Evolutionary conservation across 53 echinoderm and acorn worm genomes (phyloP), one percentile per base, ranked within the genome.

Genomic region (Antedon mediterranea): DNA sequence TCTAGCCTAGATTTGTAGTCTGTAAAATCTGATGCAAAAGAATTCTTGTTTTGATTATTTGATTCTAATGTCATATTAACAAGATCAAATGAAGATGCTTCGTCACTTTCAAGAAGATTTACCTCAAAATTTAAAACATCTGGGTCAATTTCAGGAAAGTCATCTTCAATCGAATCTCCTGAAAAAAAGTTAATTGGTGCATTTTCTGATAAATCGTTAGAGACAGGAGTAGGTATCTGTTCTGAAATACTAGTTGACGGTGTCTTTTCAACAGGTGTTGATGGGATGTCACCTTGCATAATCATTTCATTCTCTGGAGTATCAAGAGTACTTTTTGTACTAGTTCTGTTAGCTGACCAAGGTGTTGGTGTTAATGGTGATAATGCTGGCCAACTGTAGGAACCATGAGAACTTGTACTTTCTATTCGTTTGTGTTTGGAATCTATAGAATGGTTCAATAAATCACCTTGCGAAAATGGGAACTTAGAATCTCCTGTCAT

Each of bases 251-350:
- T 57, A 18, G 9, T 2, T 57, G 57, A 57, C 9, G 23, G 23
- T 6, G 14, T 57, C 23, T 57, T 57, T 57, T 57, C 57, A 57
- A 57, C 57, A 18, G 57, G 57, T 57, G 57, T 57, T 57, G 57
- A 57, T 57, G 57, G 57, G 7, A 57, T 57, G 57, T 79, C 79
- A 28, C 30, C 78, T 30, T 76, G 34, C 43, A 71, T 79, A 28
- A 34, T 41, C 76, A 86, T 82, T 30, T 79, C 82, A 75, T 86
- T 82, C 34, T 86, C 86, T 13, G 86, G 82, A 18, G 82, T 82
- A 71, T 86, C 79, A 41, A 86, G 86, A 32, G 86, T 74, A 44
- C 86, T 78, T 71, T 74, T 37, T 57, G 57, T 57, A 57, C 57
- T 57, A 2, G 7, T 57, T 57, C 57, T 57, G 23, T 57, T 57